phyloP scores from a whole-genome alignment of 2,113 vertebrate species.

The Sinocyclocheilus anshuiensis region DNA sequence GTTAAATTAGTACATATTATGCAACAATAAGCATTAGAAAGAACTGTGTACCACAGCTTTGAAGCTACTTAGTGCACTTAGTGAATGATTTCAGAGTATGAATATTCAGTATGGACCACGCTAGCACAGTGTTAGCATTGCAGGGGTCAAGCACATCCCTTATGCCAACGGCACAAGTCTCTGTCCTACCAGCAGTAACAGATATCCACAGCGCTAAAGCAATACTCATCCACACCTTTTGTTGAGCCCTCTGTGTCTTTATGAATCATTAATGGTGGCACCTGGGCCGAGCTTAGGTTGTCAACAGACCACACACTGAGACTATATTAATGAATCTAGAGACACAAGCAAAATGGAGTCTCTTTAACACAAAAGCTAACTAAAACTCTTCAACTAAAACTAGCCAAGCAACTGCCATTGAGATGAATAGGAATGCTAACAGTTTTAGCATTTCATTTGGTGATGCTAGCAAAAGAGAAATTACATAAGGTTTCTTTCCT shows the following conservation, averaged over 20 bases:
- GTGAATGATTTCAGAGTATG: background rate
- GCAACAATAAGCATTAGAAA: background rate
- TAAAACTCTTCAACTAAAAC: background rate
- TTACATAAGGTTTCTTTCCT: too few relatives aligned
- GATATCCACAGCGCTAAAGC: conserved; percentile 21
- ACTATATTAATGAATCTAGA: background rate
- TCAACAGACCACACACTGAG: conserved; percentile 17
- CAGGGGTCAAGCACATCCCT: background rate
- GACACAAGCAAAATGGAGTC: background rate
- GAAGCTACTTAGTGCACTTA: background rate
- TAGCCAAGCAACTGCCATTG: background rate
- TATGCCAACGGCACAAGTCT: background rate
- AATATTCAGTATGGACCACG: background rate
- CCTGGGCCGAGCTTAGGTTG: conserved; percentile 6
- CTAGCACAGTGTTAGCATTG: background rate
- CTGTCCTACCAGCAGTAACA: conserved; percentile 12
- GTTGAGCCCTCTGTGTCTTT: background rate
- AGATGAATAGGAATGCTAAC: background rate
- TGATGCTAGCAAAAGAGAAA: background rate
- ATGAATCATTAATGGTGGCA: conserved; percentile 35
- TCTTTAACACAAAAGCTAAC: background rate
- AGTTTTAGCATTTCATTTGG: background rate
- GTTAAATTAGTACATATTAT: too few relatives aligned
- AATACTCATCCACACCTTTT: conserved; percentile 12
- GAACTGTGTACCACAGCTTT: too few relatives aligned